Evolutionary conservation across 2,113 vertebrate genomes (phyloP).

Genomic region (Xyliphius kryptos): DNA sequence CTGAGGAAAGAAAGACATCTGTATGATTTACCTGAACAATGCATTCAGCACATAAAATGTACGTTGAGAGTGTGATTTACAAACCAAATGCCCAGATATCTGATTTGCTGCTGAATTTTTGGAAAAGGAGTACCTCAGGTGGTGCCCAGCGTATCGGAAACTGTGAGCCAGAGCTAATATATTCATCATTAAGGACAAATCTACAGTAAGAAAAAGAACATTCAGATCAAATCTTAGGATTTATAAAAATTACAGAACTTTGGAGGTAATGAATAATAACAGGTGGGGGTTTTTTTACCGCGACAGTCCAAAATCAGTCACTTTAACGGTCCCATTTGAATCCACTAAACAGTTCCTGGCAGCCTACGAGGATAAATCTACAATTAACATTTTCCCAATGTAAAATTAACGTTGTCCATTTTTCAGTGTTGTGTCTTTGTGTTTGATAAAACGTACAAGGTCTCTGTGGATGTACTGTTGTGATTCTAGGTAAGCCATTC

Average conservation of each 20-base stretch:
- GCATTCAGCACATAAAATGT: background rate
- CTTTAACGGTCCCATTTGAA: conserved; percentile 82
- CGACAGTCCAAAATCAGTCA: conserved; percentile 94
- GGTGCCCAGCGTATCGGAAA: conserved; percentile 98
- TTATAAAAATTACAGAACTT: no score
- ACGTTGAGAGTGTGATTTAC: conserved; percentile 35
- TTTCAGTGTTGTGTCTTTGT: no score
- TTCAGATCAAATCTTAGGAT: no score
- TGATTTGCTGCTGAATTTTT: conserved; percentile 98
- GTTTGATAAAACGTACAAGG: conserved; percentile 81
- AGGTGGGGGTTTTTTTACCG: no score
- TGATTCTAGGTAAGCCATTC: conserved; percentile 90
- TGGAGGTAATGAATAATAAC: no score
- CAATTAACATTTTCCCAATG: background rate
- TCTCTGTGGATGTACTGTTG: conserved; percentile 91
- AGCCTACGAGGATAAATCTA: conserved; percentile 64
- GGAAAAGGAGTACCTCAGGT: conserved; percentile 90
- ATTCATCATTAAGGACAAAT: conserved; percentile 94
- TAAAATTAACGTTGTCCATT: no score
- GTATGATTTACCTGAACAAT: no score
- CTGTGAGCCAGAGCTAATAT: conserved; percentile 91
- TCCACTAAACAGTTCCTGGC: conserved; percentile 96
- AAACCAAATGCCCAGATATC: conserved; percentile 96
- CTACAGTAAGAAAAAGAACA: conserved; percentile 53
- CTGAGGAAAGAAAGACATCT: conserved; percentile 54